Evolutionary conservation across 2,888 invertebrate species (phyloP).

Genomic region (Dolichomitus sp.): DNA sequence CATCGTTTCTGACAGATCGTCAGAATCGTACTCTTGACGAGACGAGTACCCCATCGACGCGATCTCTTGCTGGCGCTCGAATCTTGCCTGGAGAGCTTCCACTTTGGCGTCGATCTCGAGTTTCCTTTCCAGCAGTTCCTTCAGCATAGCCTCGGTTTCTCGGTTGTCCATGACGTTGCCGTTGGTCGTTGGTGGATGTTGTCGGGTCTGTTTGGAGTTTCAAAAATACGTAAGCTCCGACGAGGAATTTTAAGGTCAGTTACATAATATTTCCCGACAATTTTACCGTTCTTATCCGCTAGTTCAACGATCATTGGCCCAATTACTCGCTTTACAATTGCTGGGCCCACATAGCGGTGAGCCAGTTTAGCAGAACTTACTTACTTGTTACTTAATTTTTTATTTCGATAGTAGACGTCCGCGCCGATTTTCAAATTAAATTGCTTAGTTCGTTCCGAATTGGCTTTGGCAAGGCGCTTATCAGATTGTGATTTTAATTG

Average conservation of each 20-base stretch:
- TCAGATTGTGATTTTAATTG: too few relatives aligned
- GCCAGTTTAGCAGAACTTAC: too few relatives aligned
- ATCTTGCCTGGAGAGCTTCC: too few relatives aligned
- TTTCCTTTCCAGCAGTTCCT: too few relatives aligned
- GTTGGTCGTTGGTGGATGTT: not conserved
- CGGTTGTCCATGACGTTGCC: not conserved
- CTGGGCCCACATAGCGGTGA: too few relatives aligned
- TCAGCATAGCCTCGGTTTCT: too few relatives aligned
- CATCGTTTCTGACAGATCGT: too few relatives aligned
- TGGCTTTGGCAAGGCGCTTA: not conserved
- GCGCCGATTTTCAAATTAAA: not conserved
- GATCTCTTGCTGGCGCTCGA: too few relatives aligned
- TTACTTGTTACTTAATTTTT: too few relatives aligned
- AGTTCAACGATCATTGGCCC: conserved; percentile 54
- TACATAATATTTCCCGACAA: conserved; percentile 48
- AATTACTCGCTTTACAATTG: conserved; percentile 36
- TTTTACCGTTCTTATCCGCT: conserved; percentile 38
- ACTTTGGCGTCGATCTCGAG: too few relatives aligned
- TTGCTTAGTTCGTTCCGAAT: not conserved
- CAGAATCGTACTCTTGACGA: too few relatives aligned
- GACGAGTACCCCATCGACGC: too few relatives aligned
- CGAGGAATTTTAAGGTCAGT: conserved; percentile 20
- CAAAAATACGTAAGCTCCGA: not conserved
- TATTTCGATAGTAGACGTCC: conserved; percentile 11
- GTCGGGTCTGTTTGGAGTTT: not conserved